Base-by-base conservation (phyloP, 1,140 invertebrate species). In the Drosophila equinoxialis region DNA sequence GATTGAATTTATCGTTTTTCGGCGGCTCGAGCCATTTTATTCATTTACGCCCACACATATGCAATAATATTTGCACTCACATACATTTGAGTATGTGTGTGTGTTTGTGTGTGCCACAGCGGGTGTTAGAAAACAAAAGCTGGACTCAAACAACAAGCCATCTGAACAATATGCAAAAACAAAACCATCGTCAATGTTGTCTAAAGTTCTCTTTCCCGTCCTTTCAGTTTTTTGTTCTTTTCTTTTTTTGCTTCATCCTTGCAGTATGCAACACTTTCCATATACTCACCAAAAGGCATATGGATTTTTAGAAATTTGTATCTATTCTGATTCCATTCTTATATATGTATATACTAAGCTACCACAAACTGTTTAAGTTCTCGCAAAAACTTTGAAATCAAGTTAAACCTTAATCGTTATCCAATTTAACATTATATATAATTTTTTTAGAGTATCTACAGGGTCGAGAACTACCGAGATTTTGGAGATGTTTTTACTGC, bases 1-100 rank as follows among this genome's bases (percentile, higher is more conserved):
- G 87, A 91, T 91, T 91, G 90, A 91, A 91, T 91, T 90, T 90
- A 89, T 89, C 85, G 85, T 90, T 89, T 89, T 89, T 89, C 80
- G 84, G 74, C 71, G 80, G 77, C 84, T 86, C 84, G 83, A 83
- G 84, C 77, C 83, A 86, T 89, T 89, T 89, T 89, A 89, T 89
- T 89, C 84, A 89, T 89, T 89, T 89, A 79, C 84, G 84, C 83
- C 82, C 82, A 86, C 82, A 87, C 83, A 76, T 87, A 74, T 82
- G 82, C 82, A 86, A 87, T 69, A 79, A 82, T 86, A 82, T 86
- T 87, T 89, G 83, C 80, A 77, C 73, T 59, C 71, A 79, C 74
- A 62, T 17, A 61, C 41, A 11, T 48, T 20, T 35, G 14, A 5
- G 1, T 26, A 14, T 11, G 54, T 39, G 54, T 69, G 30, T 26